These are phyloP conservation scores for Drosophila kepulauana DNA, from an alignment of 1,140 invertebrate species.

Conservation along the genomic window DNA sequence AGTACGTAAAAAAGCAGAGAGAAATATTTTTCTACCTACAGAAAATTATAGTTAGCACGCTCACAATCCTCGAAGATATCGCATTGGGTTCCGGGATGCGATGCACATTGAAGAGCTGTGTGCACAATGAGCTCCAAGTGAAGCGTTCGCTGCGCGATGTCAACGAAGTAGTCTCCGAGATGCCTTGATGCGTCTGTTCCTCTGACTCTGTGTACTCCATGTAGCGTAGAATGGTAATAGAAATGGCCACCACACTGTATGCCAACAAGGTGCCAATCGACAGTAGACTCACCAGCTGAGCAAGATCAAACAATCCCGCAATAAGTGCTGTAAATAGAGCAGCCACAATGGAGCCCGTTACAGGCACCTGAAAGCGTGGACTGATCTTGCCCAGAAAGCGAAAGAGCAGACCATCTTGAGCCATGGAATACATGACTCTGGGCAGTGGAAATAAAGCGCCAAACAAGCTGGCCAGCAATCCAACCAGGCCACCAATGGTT, in stretches of 20 bases:
- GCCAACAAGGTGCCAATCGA: slow-evolving; percentile 97
- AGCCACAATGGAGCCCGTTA: slow-evolving; percentile 92
- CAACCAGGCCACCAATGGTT: slow-evolving; percentile 91
- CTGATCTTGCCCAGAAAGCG: slow-evolving; percentile 90
- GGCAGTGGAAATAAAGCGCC: slow-evolving; percentile 95
- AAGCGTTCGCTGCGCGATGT: slow-evolving; percentile 58
- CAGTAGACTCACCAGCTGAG: slow-evolving; percentile 97
- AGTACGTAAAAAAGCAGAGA: neutral
- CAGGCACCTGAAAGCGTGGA: slow-evolving; percentile 88
- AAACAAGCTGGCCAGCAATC: slow-evolving; percentile 90
- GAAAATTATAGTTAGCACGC: slow-evolving; percentile 60
- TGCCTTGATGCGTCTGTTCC: slow-evolving; percentile 1
- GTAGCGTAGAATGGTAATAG: slow-evolving; percentile 91
- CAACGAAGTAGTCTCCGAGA: slow-evolving; percentile 63
- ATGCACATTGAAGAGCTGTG: slow-evolving; percentile 72
- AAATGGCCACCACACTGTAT: slow-evolving; percentile 95
- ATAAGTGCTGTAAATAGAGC: slow-evolving; percentile 90
- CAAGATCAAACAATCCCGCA: slow-evolving; percentile 94
- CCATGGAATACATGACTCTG: slow-evolving; percentile 94
- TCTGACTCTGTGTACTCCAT: slow-evolving; percentile 73
- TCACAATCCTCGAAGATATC: slow-evolving; percentile 70
- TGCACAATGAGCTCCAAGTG: slow-evolving; percentile 55
- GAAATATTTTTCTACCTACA: slow-evolving; percentile 50
- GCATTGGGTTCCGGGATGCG: slow-evolving; percentile 57
- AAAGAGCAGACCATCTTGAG: slow-evolving; percentile 93